Base-by-base conservation (phyloP, 2,888 invertebrate genomes). In the Nymphalis polychloros region DNA sequence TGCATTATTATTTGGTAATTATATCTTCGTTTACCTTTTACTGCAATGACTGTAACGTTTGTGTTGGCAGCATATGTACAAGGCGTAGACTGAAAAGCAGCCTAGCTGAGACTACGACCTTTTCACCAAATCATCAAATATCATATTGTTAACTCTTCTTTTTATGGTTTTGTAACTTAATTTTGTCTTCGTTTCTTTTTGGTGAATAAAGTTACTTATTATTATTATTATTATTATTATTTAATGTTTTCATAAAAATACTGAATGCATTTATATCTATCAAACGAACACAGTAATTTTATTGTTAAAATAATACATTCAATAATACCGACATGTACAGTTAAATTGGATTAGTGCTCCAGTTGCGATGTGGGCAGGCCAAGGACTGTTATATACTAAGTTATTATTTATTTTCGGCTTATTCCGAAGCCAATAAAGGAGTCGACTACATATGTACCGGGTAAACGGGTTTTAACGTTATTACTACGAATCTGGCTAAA, bases 321-420 rank as follows among this genome's bases (percentile, higher is more conserved):
- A 55, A 31, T 55, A 55, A 55, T 31, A 31, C n/a, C 16, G n/a
- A 55, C 55, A 55, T n/a, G 55, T 55, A 55, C 35, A n/a, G 31
- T 31, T 5, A 84, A 87, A 89, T 88, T 85, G 81, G 84, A 88
- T 88, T 87, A 84, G 78, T 75, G 78, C 59, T 78, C 82, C 74
- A 85, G 79, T 84, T 81, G 70, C 78, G 75, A 66, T 72, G 76
- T 72, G 78, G 75, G 78, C 73, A 75, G 82, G 81, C 84, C 88
- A 89, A 88, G 89, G 88, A 77, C 81, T 79, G 70, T 78, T 81
- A 80, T 78, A 78, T 78, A 76, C 77, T 81, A 79, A 77, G 62
- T 73, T 76, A 63, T 59, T 65, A 65, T 67, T 64, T 69, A 64
- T 67, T 70, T 59, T 71, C 65, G 64, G 63, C 63, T 68, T 81